These are phyloP conservation scores for Eulacestoma nigropectus DNA, from an alignment of 2,113 vertebrate genomes.

Conservation along the genomic window DNA sequence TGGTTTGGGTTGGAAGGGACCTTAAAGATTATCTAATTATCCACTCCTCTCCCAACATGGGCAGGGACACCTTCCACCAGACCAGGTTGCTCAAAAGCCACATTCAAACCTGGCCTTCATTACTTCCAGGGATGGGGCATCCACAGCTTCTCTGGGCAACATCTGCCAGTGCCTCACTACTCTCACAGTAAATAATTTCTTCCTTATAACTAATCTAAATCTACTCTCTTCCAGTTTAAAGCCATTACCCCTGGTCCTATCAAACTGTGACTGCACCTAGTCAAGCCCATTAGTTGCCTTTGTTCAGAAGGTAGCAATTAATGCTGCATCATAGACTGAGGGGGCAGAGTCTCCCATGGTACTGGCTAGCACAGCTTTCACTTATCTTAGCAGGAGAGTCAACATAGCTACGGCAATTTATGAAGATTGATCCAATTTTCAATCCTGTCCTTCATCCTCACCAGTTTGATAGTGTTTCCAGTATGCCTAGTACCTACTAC, in stretches of 20 bases:
- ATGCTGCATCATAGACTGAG: not conserved
- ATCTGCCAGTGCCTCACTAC: not conserved
- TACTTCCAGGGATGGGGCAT: not conserved
- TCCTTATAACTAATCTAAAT: not conserved
- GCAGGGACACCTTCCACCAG: not conserved
- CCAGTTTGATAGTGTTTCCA: not conserved
- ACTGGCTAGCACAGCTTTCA: not conserved
- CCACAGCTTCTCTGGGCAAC: not conserved
- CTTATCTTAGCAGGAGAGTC: not conserved
- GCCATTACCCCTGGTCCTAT: not conserved
- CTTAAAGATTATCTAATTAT: not conserved
- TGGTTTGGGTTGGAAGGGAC: not conserved
- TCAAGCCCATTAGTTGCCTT: not conserved
- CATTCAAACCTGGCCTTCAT: not conserved
- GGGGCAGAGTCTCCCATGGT: not conserved
- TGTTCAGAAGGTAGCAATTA: not conserved
- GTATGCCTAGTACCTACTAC: not conserved
- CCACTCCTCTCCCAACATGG: not conserved
- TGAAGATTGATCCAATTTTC: not conserved
- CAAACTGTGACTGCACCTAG: not conserved
- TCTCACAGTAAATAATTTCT: not conserved
- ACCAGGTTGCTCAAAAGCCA: not conserved
- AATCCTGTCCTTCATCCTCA: not conserved
- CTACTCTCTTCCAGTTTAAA: not conserved
- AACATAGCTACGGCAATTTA: not conserved